phyloP scores from a whole-genome alignment of 2,797 vertebrate species.

The Neomorphus geoffroyi region DNA sequence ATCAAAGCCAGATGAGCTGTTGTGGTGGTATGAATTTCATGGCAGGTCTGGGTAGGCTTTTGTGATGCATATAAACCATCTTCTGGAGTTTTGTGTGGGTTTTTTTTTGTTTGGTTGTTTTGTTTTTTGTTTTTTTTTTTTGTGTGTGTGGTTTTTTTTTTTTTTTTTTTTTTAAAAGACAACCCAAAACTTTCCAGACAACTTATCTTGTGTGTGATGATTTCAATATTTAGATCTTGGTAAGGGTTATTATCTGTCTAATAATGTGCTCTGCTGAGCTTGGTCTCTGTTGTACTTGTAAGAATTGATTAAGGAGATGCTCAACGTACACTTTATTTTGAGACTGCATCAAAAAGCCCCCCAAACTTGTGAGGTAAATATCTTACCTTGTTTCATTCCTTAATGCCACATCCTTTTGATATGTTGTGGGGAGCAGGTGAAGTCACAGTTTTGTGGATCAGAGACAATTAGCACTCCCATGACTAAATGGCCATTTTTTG shows the following conservation, averaged over 20 bases:
- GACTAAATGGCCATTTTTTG: constrained; percentile 77
- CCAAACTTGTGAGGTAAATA: constrained; percentile 5
- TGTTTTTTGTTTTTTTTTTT: too few species aligned
- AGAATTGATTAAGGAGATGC: constrained; percentile 55
- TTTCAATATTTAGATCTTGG: constrained; percentile 29
- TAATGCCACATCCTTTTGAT: constrained; percentile 45
- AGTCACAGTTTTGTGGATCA: constrained; percentile 66
- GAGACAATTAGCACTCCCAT: constrained; percentile 77
- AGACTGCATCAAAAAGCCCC: constrained; percentile 28
- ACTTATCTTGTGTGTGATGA: constrained; percentile 21
- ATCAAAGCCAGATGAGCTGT: not conserved
- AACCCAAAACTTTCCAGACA: not conserved
- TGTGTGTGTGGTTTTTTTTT: too few species aligned
- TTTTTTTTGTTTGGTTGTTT: too few species aligned
- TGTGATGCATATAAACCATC: not conserved
- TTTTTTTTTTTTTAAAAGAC: not conserved
- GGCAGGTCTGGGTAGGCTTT: not conserved
- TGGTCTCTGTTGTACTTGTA: constrained; percentile 38
- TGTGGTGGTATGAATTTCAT: not conserved
- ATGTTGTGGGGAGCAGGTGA: constrained; percentile 71
- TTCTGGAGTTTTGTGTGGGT: not conserved
- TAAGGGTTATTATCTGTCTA: constrained; percentile 62
- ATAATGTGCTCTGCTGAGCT: constrained; percentile 42
- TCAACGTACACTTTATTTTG: constrained; percentile 19
- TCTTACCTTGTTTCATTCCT: constrained; percentile 10